Base-by-base conservation (phyloP, 2,113 vertebrate species). In the Myocastor coypus region DNA sequence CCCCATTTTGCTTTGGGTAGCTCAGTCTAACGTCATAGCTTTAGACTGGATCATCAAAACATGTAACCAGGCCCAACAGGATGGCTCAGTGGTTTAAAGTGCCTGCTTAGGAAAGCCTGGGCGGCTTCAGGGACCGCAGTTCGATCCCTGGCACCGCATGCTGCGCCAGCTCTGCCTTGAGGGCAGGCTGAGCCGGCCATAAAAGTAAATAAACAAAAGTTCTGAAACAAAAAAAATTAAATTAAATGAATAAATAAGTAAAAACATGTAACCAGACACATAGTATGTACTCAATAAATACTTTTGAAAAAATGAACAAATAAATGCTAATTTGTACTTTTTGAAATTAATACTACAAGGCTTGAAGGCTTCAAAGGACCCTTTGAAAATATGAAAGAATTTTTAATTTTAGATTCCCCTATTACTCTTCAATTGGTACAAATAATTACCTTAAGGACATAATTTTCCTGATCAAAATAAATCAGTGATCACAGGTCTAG, bases 261-360 rank as follows among this genome's bases (percentile, higher is more conserved):
- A 84, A 28, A 37, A 89, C n/a, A 61, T 22, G 78, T 26, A 78
- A 11, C 1, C 37, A 42, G 20, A 55, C 19, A 80, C 26, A 77
- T 24, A 78, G 69, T 32, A 82, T 32, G 2, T 73, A 30, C 8
- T 63, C 55, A 30, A 20, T 87, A 83, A 69, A 71, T 92, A 94
- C n/a, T 86, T 92, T 69, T 73, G 61, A 63, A 57, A 30, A 88
- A 94, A 89, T 46, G 46, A 83, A 66, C 83, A 6, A 92, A 78
- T 61, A 32, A 34, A 55, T 75, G 22, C 8, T 82, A 68, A 94
- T 87, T 93, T 78, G n/a, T 17, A 55, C 64, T 89, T 87, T 68
- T 52, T 81, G 57, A 66, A 94, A 85, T 66, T 92, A 94, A 85
- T 64, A 66, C 73, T 40, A 40, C 17, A 82, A 86, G 20, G 6